Conservation (phyloP, 2,113 vertebrate species). For the Mirza zaza region DNA sequence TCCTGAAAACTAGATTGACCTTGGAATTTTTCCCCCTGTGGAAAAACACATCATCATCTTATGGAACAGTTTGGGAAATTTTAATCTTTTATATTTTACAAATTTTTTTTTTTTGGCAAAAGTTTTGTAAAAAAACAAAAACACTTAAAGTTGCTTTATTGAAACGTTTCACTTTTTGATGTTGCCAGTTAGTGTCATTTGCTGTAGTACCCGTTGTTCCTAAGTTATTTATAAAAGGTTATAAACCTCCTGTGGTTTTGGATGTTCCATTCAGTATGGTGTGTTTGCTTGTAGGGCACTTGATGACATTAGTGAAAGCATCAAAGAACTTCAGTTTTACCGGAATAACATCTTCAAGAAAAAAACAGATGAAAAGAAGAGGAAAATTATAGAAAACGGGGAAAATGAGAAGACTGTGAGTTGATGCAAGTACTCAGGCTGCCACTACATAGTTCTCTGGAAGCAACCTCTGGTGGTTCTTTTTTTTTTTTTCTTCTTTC, state of each 20-base stretch:
- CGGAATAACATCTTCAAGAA: conserved; percentile 92
- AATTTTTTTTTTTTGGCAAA: not conserved
- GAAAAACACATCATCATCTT: not conserved
- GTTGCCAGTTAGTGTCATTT: not conserved
- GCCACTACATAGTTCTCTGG: not conserved
- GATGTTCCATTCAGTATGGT: not conserved
- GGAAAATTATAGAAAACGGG: conserved; percentile 89
- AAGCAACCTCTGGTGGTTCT: conserved; percentile 39
- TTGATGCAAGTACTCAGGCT: conserved; percentile 70
- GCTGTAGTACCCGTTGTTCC: not conserved
- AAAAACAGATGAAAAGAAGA: conserved; percentile 88
- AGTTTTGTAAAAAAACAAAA: not conserved
- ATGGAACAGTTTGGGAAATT: not conserved
- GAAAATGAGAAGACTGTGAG: conserved; percentile 82
- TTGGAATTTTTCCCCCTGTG: not conserved
- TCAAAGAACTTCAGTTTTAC: conserved; percentile 96
- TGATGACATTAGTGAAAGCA: conserved; percentile 96
- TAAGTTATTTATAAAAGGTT: not conserved
- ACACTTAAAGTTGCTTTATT: not conserved
- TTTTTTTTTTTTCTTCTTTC: not conserved
- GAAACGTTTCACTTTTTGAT: not conserved
- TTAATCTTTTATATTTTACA: not conserved
- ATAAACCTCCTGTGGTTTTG: not conserved
- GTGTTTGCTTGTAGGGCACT: conserved; percentile 89
- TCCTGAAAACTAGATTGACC: conserved; percentile 15